Percentiles rank a stretch among this genome's conserved stretches.
phyloP scores from a whole-genome alignment of 2,113 vertebrate genomes.

The Phoxinus phoxinus region DNA sequence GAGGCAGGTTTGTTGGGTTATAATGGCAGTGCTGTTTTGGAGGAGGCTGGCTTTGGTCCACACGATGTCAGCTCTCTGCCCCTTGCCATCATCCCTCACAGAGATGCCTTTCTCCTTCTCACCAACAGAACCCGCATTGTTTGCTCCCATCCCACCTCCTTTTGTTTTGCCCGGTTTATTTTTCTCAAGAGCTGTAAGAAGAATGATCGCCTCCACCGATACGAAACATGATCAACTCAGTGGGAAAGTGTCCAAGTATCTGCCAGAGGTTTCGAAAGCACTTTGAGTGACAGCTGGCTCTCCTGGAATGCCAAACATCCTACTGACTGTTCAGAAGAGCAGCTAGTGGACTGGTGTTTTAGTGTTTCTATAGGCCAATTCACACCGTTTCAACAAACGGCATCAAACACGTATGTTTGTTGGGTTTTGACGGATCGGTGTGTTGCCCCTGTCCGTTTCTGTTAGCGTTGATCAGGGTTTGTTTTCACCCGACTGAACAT shows the following conservation, averaged over 20 bases:
- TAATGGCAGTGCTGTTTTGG: conserved; percentile 40
- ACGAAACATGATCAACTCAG: neutral
- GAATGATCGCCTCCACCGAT: neutral
- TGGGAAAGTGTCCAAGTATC: neutral
- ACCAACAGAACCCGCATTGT: conserved; percentile 54
- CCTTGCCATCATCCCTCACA: conserved; percentile 38
- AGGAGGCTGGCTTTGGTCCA: conserved; percentile 56
- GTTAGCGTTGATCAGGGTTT: too few species aligned
- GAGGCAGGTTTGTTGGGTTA: neutral
- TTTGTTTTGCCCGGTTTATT: conserved; percentile 31
- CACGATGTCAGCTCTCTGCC: conserved; percentile 42
- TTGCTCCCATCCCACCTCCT: conserved; percentile 5
- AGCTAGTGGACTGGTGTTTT: conserved; percentile 32
- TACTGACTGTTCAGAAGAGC: conserved; percentile 46
- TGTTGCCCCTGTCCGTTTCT: too few species aligned
- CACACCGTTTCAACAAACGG: too few species aligned
- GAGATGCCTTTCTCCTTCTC: conserved; percentile 33
- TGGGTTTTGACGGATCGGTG: too few species aligned
- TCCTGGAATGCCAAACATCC: conserved; percentile 64
- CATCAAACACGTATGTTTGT: too few species aligned
- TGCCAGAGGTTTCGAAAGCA: neutral
- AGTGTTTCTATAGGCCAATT: neutral
- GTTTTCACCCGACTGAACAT: too few species aligned
- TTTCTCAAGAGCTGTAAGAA: neutral
- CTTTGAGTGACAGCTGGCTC: conserved; percentile 40